phyloP scores from a whole-genome alignment of 2,888 invertebrate species.

The Drosophila vallismaia region DNA sequence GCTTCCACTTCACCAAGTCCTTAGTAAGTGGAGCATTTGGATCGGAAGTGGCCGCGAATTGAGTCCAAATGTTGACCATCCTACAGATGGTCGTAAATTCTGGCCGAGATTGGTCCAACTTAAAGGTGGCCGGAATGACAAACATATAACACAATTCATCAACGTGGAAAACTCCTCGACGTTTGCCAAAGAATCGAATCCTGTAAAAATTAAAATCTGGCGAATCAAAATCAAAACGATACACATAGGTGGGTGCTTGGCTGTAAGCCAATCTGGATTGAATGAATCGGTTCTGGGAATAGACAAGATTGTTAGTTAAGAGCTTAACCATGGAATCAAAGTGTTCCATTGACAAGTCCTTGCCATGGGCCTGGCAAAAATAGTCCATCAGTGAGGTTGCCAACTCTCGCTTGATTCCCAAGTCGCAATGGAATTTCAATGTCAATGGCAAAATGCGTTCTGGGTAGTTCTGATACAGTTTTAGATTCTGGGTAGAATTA shows the following conservation, averaged over 20 bases:
- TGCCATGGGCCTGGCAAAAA: conserved; percentile 46
- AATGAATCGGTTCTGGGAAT: conserved; percentile 69
- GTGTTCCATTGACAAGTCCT: conserved; percentile 73
- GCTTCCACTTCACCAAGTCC: conserved; percentile 57
- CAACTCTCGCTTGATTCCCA: conserved; percentile 36
- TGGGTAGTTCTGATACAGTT: conserved; percentile 24
- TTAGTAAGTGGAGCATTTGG: conserved; percentile 64
- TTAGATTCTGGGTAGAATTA: neutral
- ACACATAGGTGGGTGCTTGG: conserved; percentile 73
- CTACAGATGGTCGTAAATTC: conserved; percentile 72
- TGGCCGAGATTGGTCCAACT: conserved; percentile 49
- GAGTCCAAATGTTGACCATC: conserved; percentile 67
- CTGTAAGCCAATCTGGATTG: conserved; percentile 63
- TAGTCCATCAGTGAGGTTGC: conserved; percentile 58
- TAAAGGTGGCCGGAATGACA: conserved; percentile 55
- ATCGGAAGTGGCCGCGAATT: conserved; percentile 72
- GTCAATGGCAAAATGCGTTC: conserved; percentile 36
- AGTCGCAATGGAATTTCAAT: conserved; percentile 9
- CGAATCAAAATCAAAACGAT: conserved; percentile 81
- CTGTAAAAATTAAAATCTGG: conserved; percentile 77
- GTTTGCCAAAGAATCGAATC: conserved; percentile 58
- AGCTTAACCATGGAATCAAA: conserved; percentile 64
- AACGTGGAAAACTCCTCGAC: conserved; percentile 64
- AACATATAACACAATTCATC: conserved; percentile 79
- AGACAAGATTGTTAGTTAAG: conserved; percentile 65